phyloP scores from a whole-genome alignment of 2,113 vertebrate species.

The Onychostoma macrolepis region DNA sequence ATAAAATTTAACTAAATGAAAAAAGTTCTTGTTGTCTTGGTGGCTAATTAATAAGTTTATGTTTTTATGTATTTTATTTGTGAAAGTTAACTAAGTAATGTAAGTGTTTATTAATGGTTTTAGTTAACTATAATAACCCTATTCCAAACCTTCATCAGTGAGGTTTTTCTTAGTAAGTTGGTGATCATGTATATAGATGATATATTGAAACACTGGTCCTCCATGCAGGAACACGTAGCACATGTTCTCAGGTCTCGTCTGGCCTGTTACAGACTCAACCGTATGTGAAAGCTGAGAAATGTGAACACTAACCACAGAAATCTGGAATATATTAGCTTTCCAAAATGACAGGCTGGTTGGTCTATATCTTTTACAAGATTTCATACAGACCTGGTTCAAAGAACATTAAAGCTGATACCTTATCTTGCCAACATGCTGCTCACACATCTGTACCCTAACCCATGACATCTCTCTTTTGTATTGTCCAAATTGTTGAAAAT shows the following conservation, averaged over 20 bases:
- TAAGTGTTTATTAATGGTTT: not conserved
- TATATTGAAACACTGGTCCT: not conserved
- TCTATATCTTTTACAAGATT: slow-evolving; percentile 20
- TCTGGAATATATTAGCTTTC: slow-evolving; percentile 23
- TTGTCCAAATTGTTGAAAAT: not conserved
- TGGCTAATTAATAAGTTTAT: too few species aligned
- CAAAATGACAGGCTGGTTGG: not conserved
- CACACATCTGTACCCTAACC: slow-evolving; percentile 7
- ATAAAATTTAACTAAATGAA: too few species aligned
- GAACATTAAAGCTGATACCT: slow-evolving; percentile 15
- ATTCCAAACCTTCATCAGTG: slow-evolving; percentile 6
- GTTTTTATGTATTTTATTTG: too few species aligned
- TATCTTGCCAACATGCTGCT: slow-evolving; percentile 2
- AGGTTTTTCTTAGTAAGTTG: slow-evolving; percentile 1
- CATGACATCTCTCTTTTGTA: not conserved
- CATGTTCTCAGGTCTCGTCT: not conserved
- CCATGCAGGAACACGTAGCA: not conserved
- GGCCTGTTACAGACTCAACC: not conserved
- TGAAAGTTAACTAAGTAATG: not conserved
- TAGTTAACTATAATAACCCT: not conserved
- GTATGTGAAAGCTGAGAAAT: not conserved
- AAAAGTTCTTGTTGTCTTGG: too few species aligned
- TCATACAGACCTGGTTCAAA: not conserved
- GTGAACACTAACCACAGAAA: slow-evolving; percentile 5
- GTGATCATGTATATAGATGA: not conserved